Evolutionary conservation across 2,113 vertebrate species (phyloP).

Genomic region (Saccopteryx bilineata): DNA sequence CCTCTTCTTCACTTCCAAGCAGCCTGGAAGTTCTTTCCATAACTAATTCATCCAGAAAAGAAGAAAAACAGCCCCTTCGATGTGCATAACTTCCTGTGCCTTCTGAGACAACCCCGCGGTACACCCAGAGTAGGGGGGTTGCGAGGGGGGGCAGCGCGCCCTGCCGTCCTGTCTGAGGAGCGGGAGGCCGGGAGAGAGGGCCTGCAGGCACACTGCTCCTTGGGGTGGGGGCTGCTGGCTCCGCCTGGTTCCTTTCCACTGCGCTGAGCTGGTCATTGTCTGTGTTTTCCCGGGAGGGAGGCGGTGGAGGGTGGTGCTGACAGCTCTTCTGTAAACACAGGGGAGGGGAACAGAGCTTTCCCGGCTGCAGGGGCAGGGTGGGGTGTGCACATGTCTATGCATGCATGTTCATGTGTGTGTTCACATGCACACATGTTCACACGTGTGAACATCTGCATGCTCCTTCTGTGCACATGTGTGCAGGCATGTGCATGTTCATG

Average conservation of each 20-base stretch:
- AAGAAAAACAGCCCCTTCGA: background rate
- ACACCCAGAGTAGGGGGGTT: no score
- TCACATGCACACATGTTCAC: no score
- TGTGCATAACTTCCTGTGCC: rapidly evolving
- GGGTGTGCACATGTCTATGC: rapidly evolving
- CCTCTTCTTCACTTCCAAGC: background rate
- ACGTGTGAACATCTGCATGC: no score
- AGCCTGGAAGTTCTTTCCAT: background rate
- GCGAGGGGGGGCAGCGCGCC: rapidly evolving
- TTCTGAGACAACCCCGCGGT: rapidly evolving
- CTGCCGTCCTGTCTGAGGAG: rapidly evolving
- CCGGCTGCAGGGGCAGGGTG: rapidly evolving
- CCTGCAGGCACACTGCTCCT: no score
- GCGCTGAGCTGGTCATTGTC: rapidly evolving
- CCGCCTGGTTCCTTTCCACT: rapidly evolving
- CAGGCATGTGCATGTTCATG: no score
- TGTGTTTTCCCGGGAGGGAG: background rate
- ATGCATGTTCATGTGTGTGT: rapidly evolving
- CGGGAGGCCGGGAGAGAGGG: rapidly evolving
- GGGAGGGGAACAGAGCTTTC: background rate
- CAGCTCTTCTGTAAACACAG: background rate
- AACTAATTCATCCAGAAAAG: slow-evolving; percentile 43
- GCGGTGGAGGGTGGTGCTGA: background rate
- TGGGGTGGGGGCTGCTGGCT: background rate
- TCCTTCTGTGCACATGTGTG: rapidly evolving